A percentile compares a stretch with the other conserved stretches of the same genome.
These are phyloP conservation scores for Peromyscus aztecus DNA, from an alignment of 2,797 vertebrate species.

Conservation along the genomic window DNA sequence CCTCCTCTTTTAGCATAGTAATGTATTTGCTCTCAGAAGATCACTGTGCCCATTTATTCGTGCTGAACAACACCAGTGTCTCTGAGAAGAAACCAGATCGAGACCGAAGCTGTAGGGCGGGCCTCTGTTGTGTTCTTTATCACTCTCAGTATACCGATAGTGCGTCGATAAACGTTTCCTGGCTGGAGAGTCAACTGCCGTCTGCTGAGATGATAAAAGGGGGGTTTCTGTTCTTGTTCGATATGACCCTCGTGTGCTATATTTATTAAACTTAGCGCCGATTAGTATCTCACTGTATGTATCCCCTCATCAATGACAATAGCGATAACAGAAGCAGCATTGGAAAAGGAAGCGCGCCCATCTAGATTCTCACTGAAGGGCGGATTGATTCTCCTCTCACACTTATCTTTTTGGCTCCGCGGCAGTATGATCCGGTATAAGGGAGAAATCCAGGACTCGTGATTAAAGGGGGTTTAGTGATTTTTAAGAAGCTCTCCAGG, in stretches of 20 bases:
- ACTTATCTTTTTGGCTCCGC: neutral
- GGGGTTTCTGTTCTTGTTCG: neutral
- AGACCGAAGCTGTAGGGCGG: neutral
- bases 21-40: neutral
- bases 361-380: neutral
- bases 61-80: neutral
- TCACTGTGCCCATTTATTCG: neutral
- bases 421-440: neutral
- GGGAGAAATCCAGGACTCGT: neutral
- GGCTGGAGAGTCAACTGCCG: neutral
- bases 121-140: neutral
- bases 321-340: neutral
- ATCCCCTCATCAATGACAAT: neutral
- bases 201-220: neutral
- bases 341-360: neutral
- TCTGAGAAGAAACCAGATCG: neutral
- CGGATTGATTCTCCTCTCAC: neutral
- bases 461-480: conserved; percentile 55
- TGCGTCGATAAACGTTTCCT: neutral
- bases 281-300: neutral
- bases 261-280: neutral
- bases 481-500: conserved; percentile 61
- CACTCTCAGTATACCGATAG: neutral
- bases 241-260: neutral
- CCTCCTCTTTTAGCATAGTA: neutral